Conservation (phyloP, 2,888 invertebrate species). For the Spisula solida region DNA sequence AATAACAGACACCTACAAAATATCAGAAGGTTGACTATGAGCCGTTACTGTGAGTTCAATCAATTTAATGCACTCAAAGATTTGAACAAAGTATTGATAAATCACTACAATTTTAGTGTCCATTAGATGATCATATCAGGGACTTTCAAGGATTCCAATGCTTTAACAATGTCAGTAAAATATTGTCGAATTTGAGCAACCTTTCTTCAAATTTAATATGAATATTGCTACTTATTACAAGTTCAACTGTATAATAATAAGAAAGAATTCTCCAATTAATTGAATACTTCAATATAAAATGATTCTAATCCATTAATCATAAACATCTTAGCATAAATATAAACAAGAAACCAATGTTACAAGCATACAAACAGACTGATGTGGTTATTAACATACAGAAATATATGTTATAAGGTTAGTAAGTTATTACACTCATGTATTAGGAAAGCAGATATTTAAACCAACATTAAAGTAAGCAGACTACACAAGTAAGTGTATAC, state of each 20-base stretch:
- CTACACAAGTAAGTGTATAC: neutral
- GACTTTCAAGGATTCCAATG: no score
- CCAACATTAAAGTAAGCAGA: constrained; percentile 11
- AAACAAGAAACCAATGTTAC: neutral
- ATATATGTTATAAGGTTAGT: neutral
- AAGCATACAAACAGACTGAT: neutral
- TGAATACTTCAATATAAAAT: no score
- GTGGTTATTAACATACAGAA: neutral
- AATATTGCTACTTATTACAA: no score
- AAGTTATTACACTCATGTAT: constrained; percentile 3
- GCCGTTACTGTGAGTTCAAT: neutral
- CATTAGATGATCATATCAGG: no score
- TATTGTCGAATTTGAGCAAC: no score
- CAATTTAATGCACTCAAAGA: no score
- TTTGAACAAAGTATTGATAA: no score
- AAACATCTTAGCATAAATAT: neutral
- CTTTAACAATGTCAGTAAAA: no score
- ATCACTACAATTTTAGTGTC: no score
- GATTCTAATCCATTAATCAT: neutral
- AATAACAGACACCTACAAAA: neutral
- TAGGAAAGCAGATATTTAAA: neutral
- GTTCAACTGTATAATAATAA: no score
- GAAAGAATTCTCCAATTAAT: no score
- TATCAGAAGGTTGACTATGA: neutral
- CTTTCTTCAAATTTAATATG: no score